Evolutionary conservation across 2,797 vertebrate species (phyloP).

Genomic region (Crocidura indochinensis): DNA sequence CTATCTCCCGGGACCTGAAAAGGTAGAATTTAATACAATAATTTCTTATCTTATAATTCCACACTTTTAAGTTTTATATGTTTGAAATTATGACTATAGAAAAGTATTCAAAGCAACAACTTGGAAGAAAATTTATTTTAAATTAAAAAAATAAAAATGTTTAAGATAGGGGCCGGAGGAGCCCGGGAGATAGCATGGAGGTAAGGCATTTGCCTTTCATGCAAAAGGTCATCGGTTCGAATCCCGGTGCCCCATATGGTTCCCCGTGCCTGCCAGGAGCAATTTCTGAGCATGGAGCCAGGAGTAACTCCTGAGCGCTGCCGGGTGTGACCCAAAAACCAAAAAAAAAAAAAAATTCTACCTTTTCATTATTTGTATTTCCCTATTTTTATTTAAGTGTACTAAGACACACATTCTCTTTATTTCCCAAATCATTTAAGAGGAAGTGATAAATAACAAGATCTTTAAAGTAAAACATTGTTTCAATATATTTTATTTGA

Average conservation of each 20-base stretch:
- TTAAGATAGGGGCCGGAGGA: too few relatives aligned
- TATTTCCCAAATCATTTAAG: neutral
- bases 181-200: too few relatives aligned
- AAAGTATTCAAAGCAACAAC: neutral
- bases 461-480: neutral
- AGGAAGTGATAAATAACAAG: neutral
- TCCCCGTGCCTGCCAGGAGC: too few relatives aligned
- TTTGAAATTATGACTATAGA: constrained; percentile 17
- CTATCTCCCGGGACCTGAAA: too few relatives aligned
- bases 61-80: neutral
- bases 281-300: too few relatives aligned
- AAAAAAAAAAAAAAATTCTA: too few relatives aligned
- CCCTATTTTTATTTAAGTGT: neutral
- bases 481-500: neutral
- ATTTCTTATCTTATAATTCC: neutral
- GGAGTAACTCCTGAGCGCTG: too few relatives aligned
- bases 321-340: too few relatives aligned
- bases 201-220: too few relatives aligned
- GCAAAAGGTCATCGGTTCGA: too few relatives aligned
- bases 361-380: too few relatives aligned
- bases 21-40: neutral
- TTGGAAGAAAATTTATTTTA: neutral
- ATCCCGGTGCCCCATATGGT: too few relatives aligned
- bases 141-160: neutral
- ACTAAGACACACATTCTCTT: neutral